phyloP scores from a whole-genome alignment of 2,888 invertebrate species.

The Hypomecis punctinalis region DNA sequence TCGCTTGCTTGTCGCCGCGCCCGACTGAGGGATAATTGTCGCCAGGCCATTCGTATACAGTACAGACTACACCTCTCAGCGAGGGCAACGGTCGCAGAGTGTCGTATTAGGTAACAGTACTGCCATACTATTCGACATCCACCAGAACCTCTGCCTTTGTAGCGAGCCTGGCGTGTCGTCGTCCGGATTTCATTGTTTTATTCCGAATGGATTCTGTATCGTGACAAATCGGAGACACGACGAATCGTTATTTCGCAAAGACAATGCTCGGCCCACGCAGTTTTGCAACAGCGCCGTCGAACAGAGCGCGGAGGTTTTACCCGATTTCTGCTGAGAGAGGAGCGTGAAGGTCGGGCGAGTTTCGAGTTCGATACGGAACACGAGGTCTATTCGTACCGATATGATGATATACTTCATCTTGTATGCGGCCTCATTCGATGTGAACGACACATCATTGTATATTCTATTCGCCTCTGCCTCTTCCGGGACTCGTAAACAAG shows the following conservation, averaged over 20 bases:
- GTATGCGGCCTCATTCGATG: constrained; percentile 80
- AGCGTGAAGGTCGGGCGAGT: constrained; percentile 57
- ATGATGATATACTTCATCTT: constrained; percentile 70
- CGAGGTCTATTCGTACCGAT: constrained; percentile 69
- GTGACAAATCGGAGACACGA: constrained; percentile 35
- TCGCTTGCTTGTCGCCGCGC: constrained; percentile 50
- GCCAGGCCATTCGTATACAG: constrained; percentile 56
- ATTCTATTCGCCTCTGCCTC: constrained; percentile 78
- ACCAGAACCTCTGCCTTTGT: constrained; percentile 29
- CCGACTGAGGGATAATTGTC: constrained; percentile 64
- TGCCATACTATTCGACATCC: constrained; percentile 51
- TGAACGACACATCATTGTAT: constrained; percentile 82
- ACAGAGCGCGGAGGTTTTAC: constrained; percentile 32
- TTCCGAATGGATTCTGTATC: constrained; percentile 30
- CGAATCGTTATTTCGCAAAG: constrained; percentile 37
- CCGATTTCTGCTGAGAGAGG: constrained; percentile 42
- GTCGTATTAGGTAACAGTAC: constrained; percentile 62
- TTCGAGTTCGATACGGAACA: constrained; percentile 64
- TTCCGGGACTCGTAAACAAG: constrained; percentile 79
- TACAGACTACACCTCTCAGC: constrained; percentile 51
- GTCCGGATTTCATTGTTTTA: constrained; percentile 38
- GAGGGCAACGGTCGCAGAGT: constrained; percentile 45
- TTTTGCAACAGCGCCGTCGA: constrained; percentile 42
- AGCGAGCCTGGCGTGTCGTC: constrained; percentile 29
- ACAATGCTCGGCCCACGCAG: constrained; percentile 36